Evolutionary conservation across 2,113 vertebrate genomes (phyloP), one percentile per base, ranked within the genome.

Genomic region (Alces alces): DNA sequence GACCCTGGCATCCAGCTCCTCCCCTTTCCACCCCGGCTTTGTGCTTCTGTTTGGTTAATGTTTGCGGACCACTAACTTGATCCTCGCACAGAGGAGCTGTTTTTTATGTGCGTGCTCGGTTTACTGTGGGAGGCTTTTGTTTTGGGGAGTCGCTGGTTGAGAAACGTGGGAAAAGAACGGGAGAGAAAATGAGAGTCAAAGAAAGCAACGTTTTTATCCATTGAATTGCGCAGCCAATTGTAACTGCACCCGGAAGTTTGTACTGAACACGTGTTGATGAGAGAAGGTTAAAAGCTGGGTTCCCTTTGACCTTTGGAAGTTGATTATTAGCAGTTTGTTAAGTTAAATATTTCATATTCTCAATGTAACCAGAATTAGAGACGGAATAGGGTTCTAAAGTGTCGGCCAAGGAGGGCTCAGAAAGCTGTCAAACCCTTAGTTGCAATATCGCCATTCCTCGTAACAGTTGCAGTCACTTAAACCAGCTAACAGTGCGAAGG

Each of bases 201-300:
- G 19, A 86, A 78, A 94, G 96, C 97, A 33, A 86, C 95, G 86
- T 91, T 89, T 96, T 96, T 64, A 78, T 86, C 95, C 97, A 58
- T 93, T 92, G 97, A 96, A 98, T 98, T 98, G 98, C 98, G 97
- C 98, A 98, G 99, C 98, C 98, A 93, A 96, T 98, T 98, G 98
- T 93, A 94, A 79, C 97, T 95, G 97, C 98, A 99, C 98, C 99
- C 99, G 99, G 99, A 99, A 99, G 99, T 99, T 99, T 99, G 99
- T 99, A 95, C 97, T 94, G 98, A 99, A 98, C 99, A 99, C 98
- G 99, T 99, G 99, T 98, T 98, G 94, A 83, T 28, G 95, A 60
- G 86, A 92, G 94, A 94, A 96, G 98, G 98, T 94, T 97, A 96
- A 89, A 97, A 95, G 88, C 89, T 58, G 27, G 79, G 73, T 61